Evolutionary conservation across 2,113 vertebrate genomes (phyloP).

Genomic region (Sakesphorus luctuosus): DNA sequence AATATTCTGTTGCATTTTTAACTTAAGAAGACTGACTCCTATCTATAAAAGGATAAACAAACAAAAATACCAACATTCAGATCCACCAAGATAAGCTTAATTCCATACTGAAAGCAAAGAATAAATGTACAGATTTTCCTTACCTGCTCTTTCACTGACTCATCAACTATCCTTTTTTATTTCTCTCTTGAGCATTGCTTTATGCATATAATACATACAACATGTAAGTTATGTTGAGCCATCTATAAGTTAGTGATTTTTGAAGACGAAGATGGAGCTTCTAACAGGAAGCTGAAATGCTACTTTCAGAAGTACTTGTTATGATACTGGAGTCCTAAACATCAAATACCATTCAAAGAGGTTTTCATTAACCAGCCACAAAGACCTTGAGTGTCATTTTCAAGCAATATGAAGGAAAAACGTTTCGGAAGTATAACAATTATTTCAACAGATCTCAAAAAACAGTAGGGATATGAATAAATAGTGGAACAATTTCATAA

Average conservation of each 20-base stretch:
- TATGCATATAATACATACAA: rapidly evolving
- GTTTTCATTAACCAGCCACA: not conserved
- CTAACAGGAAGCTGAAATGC: not conserved
- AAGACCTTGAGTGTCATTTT: not conserved
- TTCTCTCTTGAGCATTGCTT: not conserved
- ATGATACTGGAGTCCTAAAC: not conserved
- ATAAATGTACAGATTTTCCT: not conserved
- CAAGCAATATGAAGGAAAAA: not conserved
- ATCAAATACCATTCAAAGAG: not conserved
- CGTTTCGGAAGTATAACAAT: not conserved
- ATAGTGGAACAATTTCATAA: not conserved
- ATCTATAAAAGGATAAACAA: not conserved
- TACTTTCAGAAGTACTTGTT: not conserved
- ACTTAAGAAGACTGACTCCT: not conserved
- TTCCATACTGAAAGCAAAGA: not conserved
- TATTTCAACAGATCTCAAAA: not conserved
- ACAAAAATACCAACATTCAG: not conserved
- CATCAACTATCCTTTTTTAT: not conserved
- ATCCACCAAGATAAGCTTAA: not conserved
- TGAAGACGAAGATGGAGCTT: not conserved
- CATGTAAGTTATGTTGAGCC: not conserved
- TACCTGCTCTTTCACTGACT: not conserved
- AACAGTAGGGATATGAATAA: not conserved
- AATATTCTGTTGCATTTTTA: not conserved
- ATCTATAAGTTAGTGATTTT: not conserved